Evolutionary conservation across 2,797 vertebrate genomes (phyloP), one percentile per base, ranked within the genome.

Genomic region (Anguilla obscura): DNA sequence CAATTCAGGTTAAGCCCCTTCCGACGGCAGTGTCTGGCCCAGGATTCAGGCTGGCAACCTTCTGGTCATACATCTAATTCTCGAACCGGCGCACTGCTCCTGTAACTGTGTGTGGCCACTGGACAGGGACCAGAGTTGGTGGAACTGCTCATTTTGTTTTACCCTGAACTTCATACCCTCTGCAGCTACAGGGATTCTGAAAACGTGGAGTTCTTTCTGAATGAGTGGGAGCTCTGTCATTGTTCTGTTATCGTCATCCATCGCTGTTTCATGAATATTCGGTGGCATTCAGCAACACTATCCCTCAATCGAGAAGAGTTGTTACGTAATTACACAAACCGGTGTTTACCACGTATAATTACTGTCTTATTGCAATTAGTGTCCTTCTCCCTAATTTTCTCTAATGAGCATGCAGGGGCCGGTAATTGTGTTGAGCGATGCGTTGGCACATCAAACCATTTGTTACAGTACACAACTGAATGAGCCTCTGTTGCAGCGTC

Each of bases 311-410:
- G 79, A 82, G 79, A 82, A 50, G 79, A 50, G 79, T 10, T 82
- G 40, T 82, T 82, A 50, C 40, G 16, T 82, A 50, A 82, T 82
- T 82, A 82, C 74, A 79, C 79, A 82, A 82, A 82, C 79, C 24
- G 21, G 40, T 82, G 79, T 82, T 82, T 82, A 82, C 24, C 79
- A 50, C 79, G 9, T 82, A 50, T 82, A 82, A 82, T 82, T 82
- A 48, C 79, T 82, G 79, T 82, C 79, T 82, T 50, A 82, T 50
- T 82, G 79, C 79, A 82, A 82, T 82, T 82, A 82, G 79, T 82
- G 79, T 82, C 79, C 79, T 50, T 82, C 79, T 82, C 79, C 45
- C 45, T 82, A 82, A 82, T 82, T 82, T 82, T 48, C 79, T 82
- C 79, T 82, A 82, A 82, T n/a, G 79, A 82, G 79, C 45, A 82